phyloP scores from a whole-genome alignment of 1,140 invertebrate genomes.

The Aphaenogaster rudis region DNA sequence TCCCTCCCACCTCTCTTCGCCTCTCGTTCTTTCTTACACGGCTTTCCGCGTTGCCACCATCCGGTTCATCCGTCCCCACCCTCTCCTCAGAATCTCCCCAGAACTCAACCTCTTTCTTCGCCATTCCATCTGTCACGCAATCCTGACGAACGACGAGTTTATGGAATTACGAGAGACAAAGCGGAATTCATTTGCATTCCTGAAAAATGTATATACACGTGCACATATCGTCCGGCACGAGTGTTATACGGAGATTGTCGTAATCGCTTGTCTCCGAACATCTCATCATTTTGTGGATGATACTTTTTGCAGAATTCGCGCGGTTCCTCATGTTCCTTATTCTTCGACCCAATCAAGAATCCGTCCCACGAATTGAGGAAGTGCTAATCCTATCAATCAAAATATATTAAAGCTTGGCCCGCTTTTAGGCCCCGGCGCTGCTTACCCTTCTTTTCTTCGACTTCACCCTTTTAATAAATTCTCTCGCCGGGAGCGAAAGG shows the following conservation, averaged over 20 bases:
- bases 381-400: conserved; percentile 85
- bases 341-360: not conserved
- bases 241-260: not conserved
- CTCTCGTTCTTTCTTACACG: conserved; percentile 72
- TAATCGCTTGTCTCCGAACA: conserved; percentile 24
- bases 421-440: conserved; percentile 47
- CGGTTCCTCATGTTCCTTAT: not conserved
- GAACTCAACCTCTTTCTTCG: conserved; percentile 62
- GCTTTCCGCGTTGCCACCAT: conserved; percentile 81
- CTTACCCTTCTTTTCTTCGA: conserved; percentile 59
- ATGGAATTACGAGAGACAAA: conserved; percentile 82
- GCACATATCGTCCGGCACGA: not conserved
- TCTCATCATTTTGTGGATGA: not conserved
- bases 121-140: conserved; percentile 82
- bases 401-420: conserved; percentile 82
- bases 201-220: conserved; percentile 71
- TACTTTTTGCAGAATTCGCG: conserved; percentile 18
- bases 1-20: conserved; percentile 65
- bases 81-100: not conserved
- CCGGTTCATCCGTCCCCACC: conserved; percentile 75
- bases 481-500: conserved; percentile 70
- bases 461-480: conserved; percentile 85
- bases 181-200: conserved; percentile 84
- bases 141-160: conserved; percentile 83
- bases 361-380: conserved; percentile 60